Evolutionary conservation across 1,140 invertebrate genomes (phyloP).

Genomic region (Tetramorium alpestre): DNA sequence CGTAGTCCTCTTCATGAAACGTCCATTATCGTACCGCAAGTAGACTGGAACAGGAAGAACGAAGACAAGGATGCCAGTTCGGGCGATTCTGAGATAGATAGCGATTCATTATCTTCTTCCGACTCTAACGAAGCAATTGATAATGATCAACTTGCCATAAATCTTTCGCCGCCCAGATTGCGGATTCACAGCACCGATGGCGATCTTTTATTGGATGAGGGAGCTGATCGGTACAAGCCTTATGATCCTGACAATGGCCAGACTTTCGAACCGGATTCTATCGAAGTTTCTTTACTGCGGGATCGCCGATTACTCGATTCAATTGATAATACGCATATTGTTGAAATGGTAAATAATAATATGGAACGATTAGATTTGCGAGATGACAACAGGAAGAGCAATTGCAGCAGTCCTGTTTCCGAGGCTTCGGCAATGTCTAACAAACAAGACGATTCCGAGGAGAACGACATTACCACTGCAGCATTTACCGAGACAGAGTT

Average conservation of each 20-base stretch:
- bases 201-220: conserved; percentile 81
- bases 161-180: conserved; percentile 78
- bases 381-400: conserved; percentile 80
- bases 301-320: conserved; percentile 22
- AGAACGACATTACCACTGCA: conserved; percentile 88
- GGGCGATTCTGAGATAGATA: conserved; percentile 87
- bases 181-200: conserved; percentile 82
- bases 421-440: conserved; percentile 79
- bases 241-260: conserved; percentile 74
- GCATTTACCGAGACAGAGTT: conserved; percentile 93
- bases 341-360: conserved; percentile 78
- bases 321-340: neutral
- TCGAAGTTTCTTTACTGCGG: conserved; percentile 76
- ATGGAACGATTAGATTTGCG: conserved; percentile 79
- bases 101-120: conserved; percentile 88
- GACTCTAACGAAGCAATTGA: conserved; percentile 73
- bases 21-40: conserved; percentile 88
- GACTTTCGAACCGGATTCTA: conserved; percentile 83
- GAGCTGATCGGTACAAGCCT: conserved; percentile 73
- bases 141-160: conserved; percentile 62
- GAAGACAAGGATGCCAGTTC: conserved; percentile 75
- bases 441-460: conserved; percentile 84
- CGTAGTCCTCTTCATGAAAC: conserved; percentile 88
- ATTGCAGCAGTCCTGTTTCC: conserved; percentile 85
- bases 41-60: conserved; percentile 87